These are phyloP conservation scores for Myocastor coypus DNA, from an alignment of 2,113 vertebrate genomes.

Conservation along the genomic window DNA sequence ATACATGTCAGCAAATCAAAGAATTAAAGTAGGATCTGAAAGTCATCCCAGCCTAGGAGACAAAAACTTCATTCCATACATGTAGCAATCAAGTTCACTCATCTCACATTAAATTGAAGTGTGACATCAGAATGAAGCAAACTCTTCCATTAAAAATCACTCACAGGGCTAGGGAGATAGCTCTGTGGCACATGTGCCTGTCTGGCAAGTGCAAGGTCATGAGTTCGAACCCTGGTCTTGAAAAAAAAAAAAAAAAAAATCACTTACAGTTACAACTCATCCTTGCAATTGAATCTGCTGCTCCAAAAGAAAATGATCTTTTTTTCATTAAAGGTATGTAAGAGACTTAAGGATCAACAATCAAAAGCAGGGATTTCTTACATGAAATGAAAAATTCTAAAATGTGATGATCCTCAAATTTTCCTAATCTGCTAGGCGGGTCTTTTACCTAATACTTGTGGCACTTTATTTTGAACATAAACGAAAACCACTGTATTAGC, in stretches of 20 bases:
- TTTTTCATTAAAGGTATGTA: neutral
- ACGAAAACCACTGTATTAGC: no score
- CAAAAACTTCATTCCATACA: neutral
- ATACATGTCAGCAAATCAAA: conserved; percentile 22
- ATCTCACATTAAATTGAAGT: conserved; percentile 42
- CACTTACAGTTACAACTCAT: neutral
- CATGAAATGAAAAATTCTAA: conserved; percentile 37
- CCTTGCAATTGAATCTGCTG: neutral
- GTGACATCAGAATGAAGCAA: neutral
- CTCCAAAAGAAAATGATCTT: neutral
- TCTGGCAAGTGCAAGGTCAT: no score
- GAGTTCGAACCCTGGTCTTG: no score
- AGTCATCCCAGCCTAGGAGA: neutral
- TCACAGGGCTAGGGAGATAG: no score
- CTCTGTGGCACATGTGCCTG: no score
- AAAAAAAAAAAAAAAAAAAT: no score
- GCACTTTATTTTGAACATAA: no score
- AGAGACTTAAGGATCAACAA: neutral
- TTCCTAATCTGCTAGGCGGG: neutral
- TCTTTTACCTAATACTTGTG: neutral
- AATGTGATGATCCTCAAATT: neutral
- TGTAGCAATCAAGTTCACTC: neutral
- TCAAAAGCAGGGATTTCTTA: neutral
- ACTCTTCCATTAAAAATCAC: neutral
- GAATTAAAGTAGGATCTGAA: conserved; percentile 52